Evolutionary conservation across 2,888 invertebrate genomes (phyloP).

Genomic region (Thymelicus sylvestris): DNA sequence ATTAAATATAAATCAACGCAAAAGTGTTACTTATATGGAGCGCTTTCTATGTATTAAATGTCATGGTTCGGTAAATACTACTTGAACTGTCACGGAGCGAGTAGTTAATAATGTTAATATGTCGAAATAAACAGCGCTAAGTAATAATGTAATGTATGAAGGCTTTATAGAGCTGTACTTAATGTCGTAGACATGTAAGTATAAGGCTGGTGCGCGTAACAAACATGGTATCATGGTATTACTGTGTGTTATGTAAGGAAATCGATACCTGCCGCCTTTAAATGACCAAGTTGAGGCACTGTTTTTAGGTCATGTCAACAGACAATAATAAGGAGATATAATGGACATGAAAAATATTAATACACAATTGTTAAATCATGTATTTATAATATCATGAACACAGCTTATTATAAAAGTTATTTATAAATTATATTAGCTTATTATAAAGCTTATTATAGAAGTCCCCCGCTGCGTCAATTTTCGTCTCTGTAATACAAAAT

Average conservation of each 20-base stretch:
- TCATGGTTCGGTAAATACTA: constrained; percentile 36
- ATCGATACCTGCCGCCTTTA: not conserved
- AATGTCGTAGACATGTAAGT: constrained; percentile 2
- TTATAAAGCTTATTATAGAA: too few relatives aligned
- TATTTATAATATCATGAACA: too few relatives aligned
- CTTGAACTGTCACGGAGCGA: not conserved
- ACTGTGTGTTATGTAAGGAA: constrained; percentile 4
- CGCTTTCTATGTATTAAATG: constrained; percentile 35
- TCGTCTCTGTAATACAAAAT: too few relatives aligned
- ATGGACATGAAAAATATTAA: not conserved
- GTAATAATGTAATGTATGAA: constrained; percentile 4
- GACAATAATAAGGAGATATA: not conserved
- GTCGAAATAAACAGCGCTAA: constrained; percentile 5
- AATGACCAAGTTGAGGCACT: not conserved
- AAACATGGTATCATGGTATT: constrained; percentile 13
- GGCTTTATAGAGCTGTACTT: constrained; percentile 19
- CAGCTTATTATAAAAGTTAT: too few relatives aligned
- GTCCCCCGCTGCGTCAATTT: too few relatives aligned
- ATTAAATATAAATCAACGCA: not conserved
- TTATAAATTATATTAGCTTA: too few relatives aligned
- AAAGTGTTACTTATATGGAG: constrained; percentile 2
- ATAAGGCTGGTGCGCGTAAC: constrained; percentile 13
- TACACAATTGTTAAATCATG: too few relatives aligned
- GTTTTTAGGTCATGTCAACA: constrained; percentile 16
- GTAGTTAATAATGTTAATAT: not conserved